Base-by-base conservation (phyloP, 2,113 vertebrate genomes). In the Bombycilla garrulus region DNA sequence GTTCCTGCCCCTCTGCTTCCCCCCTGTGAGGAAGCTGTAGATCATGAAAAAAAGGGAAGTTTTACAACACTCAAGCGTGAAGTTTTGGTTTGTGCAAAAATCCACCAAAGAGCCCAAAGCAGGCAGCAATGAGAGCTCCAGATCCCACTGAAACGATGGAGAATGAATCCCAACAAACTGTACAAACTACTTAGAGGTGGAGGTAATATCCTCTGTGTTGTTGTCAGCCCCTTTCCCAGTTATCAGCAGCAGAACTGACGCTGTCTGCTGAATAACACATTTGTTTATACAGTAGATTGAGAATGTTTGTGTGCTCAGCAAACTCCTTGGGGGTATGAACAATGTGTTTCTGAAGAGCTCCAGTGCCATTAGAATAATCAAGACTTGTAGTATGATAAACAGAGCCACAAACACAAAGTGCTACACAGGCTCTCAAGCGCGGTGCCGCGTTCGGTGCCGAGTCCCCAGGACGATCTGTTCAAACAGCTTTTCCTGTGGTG, bases 291-390 rank as follows among this genome's bases (percentile, higher is more conserved):
- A 97, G 90, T 69, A 94, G 92, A 96, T 93, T 89, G 93, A 93
- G 94, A 88, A 91, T 95, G 95, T 94, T 96, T 95, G 91, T 93
- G 91, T 45, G 57, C 0, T 1, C 62, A 28, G 93, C 81, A 96
- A 96, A 97, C 84, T 97, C 97, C 97, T 94, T n/a, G 95, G 95
- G 97, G 97, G 92, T 91, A 97, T 91, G 95, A 96, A 94, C 93
- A 93, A 96, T 70, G 92, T 38, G 69, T 93, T 96, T 90, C 93
- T 90, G 94, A 92, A 82, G 94, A 95, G 86, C 62, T 94, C 92
- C 81, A 67, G 88, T 96, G 96, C 95, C 95, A 96, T 96, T 97
- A 93, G 93, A 97, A 95, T 97, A 97, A 97, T 97, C 95, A 97
- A 96, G 96, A 94, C 83, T 87, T 96, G 96, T 95, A 87, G 88